Conservation (phyloP, 2,888 invertebrate genomes). For the Deilephila elpenor region DNA sequence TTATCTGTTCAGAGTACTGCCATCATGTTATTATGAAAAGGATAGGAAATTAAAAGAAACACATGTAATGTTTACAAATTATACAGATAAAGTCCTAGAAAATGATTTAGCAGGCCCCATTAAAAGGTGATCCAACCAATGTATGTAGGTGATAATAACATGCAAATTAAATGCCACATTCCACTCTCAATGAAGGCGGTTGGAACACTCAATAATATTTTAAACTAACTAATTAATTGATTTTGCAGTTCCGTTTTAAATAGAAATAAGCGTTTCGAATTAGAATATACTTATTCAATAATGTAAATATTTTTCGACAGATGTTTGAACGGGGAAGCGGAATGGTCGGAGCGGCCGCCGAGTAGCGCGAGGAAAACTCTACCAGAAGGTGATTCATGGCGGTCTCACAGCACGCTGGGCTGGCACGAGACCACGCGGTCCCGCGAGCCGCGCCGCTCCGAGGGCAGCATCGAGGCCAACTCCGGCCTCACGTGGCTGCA, state of each 20-base stretch:
- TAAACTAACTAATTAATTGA: not conserved
- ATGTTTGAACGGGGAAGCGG: conserved; percentile 76
- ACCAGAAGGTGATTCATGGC: conserved; percentile 74
- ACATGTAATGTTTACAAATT: not conserved
- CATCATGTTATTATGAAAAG: not conserved
- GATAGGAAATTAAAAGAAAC: no score
- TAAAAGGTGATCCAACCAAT: conserved; percentile 21
- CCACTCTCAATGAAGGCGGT: conserved; percentile 51
- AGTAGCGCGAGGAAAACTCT: conserved; percentile 63
- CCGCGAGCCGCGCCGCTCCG: conserved; percentile 73
- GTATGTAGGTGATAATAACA: conserved; percentile 14
- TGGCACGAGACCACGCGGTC: conserved; percentile 71
- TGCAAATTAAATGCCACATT: conserved; percentile 40
- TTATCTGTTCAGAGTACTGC: not conserved
- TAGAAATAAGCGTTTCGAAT: not conserved
- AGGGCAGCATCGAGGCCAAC: conserved; percentile 69
- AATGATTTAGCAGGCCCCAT: conserved; percentile 14
- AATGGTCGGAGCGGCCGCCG: conserved; percentile 73
- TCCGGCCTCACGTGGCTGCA: conserved; percentile 91
- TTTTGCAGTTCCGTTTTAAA: not conserved
- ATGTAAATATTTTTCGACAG: conserved; percentile 50
- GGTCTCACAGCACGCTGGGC: conserved; percentile 72
- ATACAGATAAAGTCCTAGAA: not conserved
- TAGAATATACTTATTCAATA: not conserved
- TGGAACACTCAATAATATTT: conserved; percentile 30